A percentile compares a stretch with the other conserved stretches of the same genome.
Conservation (phyloP, 2,113 vertebrate genomes). For the Gopherus evgoodei region DNA sequence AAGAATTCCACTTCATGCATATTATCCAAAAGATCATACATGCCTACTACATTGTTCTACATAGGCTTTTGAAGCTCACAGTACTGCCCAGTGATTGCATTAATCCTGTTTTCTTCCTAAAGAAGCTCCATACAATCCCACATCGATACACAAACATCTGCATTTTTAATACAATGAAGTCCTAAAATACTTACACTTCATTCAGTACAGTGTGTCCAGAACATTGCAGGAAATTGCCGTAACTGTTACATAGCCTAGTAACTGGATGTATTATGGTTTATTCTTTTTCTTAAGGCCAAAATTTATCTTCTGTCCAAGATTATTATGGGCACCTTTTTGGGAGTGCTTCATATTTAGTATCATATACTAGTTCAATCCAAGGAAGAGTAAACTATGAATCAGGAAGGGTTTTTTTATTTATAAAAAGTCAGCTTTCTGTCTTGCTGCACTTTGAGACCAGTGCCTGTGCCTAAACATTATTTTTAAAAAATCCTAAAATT, state of each 20-base stretch:
- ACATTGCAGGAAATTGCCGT: not conserved
- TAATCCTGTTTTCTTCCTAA: not conserved
- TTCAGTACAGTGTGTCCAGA: not conserved
- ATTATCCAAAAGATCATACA: not conserved
- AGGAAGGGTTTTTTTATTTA: not conserved
- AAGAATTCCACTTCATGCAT: not conserved
- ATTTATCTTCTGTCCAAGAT: not conserved
- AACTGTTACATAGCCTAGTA: not conserved
- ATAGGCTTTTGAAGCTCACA: not conserved
- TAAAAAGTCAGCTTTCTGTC: fast-evolving
- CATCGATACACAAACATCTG: not conserved
- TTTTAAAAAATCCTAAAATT: not conserved
- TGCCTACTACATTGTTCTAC: not conserved
- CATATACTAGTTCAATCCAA: not conserved
- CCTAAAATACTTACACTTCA: not conserved
- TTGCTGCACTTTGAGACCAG: not conserved
- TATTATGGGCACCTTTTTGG: not conserved
- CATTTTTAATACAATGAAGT: not conserved
- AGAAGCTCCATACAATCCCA: not conserved
- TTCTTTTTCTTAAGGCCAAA: not conserved
- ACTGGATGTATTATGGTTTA: not conserved
- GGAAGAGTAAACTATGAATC: not conserved
- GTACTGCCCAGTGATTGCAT: not conserved
- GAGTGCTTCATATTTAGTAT: not conserved
- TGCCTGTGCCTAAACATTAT: not conserved